A percentile compares a stretch with the other conserved stretches of the same genome.
Conservation (phyloP, 2,888 invertebrate species). For the Drosophila picticornis region DNA sequence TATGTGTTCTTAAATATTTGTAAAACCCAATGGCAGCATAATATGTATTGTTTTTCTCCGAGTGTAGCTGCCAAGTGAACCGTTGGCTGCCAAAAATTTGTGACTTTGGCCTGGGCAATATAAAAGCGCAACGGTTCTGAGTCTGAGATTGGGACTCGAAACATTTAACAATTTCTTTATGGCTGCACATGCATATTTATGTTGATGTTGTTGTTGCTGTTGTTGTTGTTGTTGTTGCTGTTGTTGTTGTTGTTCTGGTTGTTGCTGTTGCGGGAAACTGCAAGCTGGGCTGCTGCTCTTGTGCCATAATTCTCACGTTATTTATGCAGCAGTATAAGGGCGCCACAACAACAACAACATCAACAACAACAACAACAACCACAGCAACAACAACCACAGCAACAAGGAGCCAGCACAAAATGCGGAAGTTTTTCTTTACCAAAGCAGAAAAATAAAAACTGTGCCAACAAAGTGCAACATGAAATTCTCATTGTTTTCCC, state of each 20-base stretch:
- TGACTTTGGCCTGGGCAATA: slow-evolving; percentile 55
- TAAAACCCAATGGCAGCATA: neutral
- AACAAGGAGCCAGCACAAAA: slow-evolving; percentile 49
- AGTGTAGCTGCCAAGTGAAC: slow-evolving; percentile 18
- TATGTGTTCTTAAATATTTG: too few species aligned
- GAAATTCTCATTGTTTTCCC: slow-evolving; percentile 53
- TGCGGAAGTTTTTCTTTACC: slow-evolving; percentile 70
- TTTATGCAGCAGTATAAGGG: slow-evolving; percentile 66
- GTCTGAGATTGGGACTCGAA: slow-evolving; percentile 51
- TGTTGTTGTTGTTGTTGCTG: slow-evolving; percentile 17
- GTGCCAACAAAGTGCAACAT: slow-evolving; percentile 76
- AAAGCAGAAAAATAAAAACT: slow-evolving; percentile 44
- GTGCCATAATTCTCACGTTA: slow-evolving; percentile 78
- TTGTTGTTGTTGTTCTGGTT: neutral
- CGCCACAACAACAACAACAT: slow-evolving; percentile 45
- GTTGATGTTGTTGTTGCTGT: slow-evolving; percentile 17
- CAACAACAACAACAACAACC: slow-evolving; percentile 34
- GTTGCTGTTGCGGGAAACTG: slow-evolving; percentile 40
- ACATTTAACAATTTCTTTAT: slow-evolving; percentile 79
- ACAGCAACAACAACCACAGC: too few species aligned
- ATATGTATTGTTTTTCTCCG: neutral
- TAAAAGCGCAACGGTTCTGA: slow-evolving; percentile 19
- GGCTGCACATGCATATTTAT: slow-evolving; percentile 75
- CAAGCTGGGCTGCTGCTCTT: slow-evolving; percentile 43
- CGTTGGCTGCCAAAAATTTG: slow-evolving; percentile 55